Evolutionary conservation across 2,888 invertebrate species (phyloP).

Genomic region (Proisotoma minuta): DNA sequence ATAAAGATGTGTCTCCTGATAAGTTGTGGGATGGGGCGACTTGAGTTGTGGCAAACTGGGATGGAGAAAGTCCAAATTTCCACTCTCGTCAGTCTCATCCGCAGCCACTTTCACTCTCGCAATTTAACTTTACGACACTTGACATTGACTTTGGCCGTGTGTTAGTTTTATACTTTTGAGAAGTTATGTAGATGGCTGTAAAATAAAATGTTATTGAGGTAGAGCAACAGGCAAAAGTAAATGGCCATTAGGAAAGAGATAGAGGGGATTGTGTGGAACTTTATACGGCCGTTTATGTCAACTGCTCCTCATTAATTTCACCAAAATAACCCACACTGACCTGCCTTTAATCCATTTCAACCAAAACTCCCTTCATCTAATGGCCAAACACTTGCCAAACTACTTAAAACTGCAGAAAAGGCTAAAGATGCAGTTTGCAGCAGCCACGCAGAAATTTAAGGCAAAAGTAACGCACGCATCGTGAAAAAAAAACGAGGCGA

Average conservation of each 20-base stretch:
- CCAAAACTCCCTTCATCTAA: not conserved
- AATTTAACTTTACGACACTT: too few species aligned
- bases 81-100: too few species aligned
- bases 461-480: not conserved
- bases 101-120: too few species aligned
- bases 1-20: too few species aligned
- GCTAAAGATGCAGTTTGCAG: too few species aligned
- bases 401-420: not conserved
- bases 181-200: conserved; percentile 26
- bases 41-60: too few species aligned
- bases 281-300: conserved; percentile 48
- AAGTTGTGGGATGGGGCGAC: too few species aligned
- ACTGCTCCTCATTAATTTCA: conserved; percentile 47
- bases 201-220: conserved; percentile 33
- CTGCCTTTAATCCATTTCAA: conserved; percentile 14
- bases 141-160: too few species aligned
- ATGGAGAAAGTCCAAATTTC: too few species aligned
- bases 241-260: conserved; percentile 35
- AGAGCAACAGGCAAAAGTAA: conserved; percentile 34
- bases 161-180: too few species aligned
- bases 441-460: not conserved
- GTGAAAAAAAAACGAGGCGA: not conserved
- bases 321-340: conserved; percentile 46
- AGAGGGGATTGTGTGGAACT: conserved; percentile 14
- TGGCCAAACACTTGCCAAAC: not conserved